Evolutionary conservation across 2,888 invertebrate genomes (phyloP), one percentile per base, ranked within the genome.

Genomic region (Pelosia muscerda): DNA sequence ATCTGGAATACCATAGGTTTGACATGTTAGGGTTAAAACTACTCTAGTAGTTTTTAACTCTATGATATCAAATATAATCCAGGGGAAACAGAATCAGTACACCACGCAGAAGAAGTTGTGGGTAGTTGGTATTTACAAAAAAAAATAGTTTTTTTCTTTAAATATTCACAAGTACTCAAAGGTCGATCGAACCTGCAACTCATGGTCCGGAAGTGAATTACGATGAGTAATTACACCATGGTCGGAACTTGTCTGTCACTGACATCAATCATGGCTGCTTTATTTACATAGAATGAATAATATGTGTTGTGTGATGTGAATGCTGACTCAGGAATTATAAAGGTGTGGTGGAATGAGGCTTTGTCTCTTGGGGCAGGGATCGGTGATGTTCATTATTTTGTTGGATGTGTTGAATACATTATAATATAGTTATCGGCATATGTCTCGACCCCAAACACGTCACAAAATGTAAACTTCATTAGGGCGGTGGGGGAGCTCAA

Each of bases 251-350:
- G 76, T 68, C 68, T 56, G 66, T 56, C 60, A 26, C 69, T 25
- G 22, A 31, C 77, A 81, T 81, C 81, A 76, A 81, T 81, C 82
- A 82, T 75, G 57, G 63, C 54, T 10, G 26, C 58, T 61, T 19
- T 77, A 81, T 81, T 81, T 78, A 78, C 81, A 81, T 81, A 76
- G 65, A 81, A 78, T 79, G 69, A 72, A 56, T 38, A 60, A 68
- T n/a, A n/a, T n/a, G 34, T 62, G 28, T n/a, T 28, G 25, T 54
- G 31, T 38, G 38, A 34, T 31, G 54, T 63, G 31, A 67, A 63
- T 53, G 63, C 53, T 59, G 65, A 66, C 63, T 66, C 66, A 69
- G 66, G 61, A 62, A 56, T 55, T 63, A 61, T 59, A 58, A 28
- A 63, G 54, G 49, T 56, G 68, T 38, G 58, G 53, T 55, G 15